These are phyloP conservation scores for Ceratitis capitata DNA, from an alignment of 1,140 invertebrate genomes.

Conservation along the genomic window DNA sequence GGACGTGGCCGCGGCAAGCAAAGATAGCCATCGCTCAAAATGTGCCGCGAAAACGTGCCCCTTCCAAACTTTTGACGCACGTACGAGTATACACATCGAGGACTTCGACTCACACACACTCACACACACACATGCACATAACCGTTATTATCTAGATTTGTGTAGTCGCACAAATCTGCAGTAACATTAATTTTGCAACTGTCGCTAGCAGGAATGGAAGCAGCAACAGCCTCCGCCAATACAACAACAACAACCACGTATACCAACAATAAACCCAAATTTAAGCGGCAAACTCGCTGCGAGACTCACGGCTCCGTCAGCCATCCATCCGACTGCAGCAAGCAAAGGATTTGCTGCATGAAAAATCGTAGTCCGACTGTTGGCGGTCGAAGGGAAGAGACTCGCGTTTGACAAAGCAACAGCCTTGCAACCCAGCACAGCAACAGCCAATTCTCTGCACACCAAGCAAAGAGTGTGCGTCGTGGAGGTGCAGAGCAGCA, in stretches of 20 bases:
- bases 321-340: background rate
- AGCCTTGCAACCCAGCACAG: no score
- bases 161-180: slow-evolving; percentile 14
- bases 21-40: slow-evolving; percentile 34
- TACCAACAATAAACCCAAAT: no score
- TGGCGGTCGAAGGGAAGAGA: no score
- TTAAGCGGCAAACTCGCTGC: no score
- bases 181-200: slow-evolving; percentile 37
- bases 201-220: background rate
- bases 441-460: no score
- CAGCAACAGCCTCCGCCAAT: background rate
- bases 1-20: background rate
- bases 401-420: no score
- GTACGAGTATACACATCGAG: no score
- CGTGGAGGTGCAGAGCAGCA: no score
- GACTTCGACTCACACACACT: background rate
- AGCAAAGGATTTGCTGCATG: no score
- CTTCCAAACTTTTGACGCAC: background rate
- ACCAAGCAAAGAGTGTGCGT: no score
- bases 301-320: background rate
- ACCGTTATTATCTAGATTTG: slow-evolving; percentile 17
- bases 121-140: background rate
- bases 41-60: background rate
- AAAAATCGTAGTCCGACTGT: no score
- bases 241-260: background rate